These are phyloP conservation scores for Manduca sexta DNA, from an alignment of 1,140 invertebrate genomes.

Conservation along the genomic window DNA sequence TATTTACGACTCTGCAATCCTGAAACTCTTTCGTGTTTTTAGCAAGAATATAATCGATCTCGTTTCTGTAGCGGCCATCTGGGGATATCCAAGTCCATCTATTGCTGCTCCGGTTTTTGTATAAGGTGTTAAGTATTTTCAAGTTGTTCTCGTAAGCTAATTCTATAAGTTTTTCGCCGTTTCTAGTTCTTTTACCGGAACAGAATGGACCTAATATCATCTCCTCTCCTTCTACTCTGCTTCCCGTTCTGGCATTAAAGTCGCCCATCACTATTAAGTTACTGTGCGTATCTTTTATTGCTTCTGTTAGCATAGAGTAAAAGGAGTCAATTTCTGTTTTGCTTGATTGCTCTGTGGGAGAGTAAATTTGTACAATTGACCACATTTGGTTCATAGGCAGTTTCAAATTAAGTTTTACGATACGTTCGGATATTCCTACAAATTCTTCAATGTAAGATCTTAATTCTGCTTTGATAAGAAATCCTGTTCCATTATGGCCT, in stretches of 20 bases:
- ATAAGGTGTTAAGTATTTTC: constrained; percentile 28
- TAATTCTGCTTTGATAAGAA: constrained; percentile 19
- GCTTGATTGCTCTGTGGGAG: constrained; percentile 27
- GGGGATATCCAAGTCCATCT: constrained; percentile 39
- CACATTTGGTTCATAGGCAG: constrained; percentile 13
- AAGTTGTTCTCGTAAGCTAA: constrained; percentile 26
- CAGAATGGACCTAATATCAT: constrained; percentile 24
- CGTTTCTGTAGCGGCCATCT: constrained; percentile 13
- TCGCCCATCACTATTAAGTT: constrained; percentile 29
- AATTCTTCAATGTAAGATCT: constrained; percentile 18
- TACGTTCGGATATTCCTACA: constrained; percentile 19
- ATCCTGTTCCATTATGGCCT: constrained; percentile 27
- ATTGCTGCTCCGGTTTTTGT: constrained; percentile 20
- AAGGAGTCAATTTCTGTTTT: constrained; percentile 16
- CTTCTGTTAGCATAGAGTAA: constrained; percentile 18
- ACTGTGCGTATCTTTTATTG: constrained; percentile 17
- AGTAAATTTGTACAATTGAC: constrained; percentile 30
- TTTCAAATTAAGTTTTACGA: constrained; percentile 13
- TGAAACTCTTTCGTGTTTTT: constrained; percentile 11
- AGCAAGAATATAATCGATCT: constrained; percentile 17
- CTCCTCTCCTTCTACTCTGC: constrained; percentile 18
- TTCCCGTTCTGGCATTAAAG: constrained; percentile 30
- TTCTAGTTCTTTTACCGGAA: constrained; percentile 29
- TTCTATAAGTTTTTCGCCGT: constrained; percentile 28
- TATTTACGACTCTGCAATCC: constrained; percentile 6